These are phyloP conservation scores for Pachyseris speciosa DNA, from an alignment of 64 coral and sea anemone genomes.

Conservation along the genomic window DNA sequence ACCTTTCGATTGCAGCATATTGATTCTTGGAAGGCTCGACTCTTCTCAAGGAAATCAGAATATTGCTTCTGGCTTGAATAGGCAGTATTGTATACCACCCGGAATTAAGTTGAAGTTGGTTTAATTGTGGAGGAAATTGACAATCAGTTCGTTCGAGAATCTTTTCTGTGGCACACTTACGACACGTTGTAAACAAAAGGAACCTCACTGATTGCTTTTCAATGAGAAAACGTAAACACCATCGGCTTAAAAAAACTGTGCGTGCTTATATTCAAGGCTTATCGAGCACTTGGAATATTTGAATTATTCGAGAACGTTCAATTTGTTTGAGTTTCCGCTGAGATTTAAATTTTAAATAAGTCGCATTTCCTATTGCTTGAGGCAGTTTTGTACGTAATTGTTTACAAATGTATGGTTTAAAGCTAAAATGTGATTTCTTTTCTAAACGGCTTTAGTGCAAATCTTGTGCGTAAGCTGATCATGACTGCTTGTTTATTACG, in stretches of 20 bases:
- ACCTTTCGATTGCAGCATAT: background rate
- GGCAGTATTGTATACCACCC: background rate
- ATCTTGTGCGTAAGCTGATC: no score
- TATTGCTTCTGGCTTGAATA: background rate
- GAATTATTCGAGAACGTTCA: background rate
- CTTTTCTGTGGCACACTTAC: background rate
- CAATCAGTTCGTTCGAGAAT: background rate
- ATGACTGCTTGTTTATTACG: background rate
- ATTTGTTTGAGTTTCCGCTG: background rate
- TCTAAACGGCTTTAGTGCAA: no score
- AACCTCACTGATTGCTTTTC: background rate
- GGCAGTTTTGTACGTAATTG: background rate
- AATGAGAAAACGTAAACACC: background rate
- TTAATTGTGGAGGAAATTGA: background rate
- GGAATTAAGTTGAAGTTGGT: background rate
- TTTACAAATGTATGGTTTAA: no score
- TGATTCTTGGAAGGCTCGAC: background rate
- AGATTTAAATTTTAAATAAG: background rate
- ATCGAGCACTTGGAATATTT: background rate
- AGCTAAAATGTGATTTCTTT: no score
- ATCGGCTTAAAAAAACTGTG: background rate
- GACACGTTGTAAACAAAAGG: constrained; percentile 11
- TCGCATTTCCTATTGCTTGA: background rate
- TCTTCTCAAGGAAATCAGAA: background rate
- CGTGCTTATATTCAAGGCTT: background rate